These are phyloP conservation scores for Drosophila nasuta DNA, from an alignment of 1,140 invertebrate species.

Conservation along the genomic window DNA sequence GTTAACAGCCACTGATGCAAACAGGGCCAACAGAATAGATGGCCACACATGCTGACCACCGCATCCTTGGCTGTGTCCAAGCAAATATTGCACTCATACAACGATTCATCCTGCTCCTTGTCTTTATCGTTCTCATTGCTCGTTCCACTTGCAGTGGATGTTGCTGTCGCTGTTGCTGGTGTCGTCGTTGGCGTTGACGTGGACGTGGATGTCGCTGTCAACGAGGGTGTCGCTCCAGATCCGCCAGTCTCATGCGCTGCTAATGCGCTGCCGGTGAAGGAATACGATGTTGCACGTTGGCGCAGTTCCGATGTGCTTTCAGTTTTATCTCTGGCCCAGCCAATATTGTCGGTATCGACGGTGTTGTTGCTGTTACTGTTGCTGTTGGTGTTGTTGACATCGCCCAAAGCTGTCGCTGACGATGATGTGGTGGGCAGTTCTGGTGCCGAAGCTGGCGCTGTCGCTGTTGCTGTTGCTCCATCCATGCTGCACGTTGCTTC, in stretches of 20 bases:
- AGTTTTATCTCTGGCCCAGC: conserved; percentile 32
- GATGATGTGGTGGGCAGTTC: conserved; percentile 61
- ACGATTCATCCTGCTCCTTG: conserved; percentile 89
- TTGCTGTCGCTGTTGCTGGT: conserved; percentile 38
- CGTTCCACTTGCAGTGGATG: not conserved
- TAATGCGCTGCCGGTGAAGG: conserved; percentile 68
- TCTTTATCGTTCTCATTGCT: conserved; percentile 86
- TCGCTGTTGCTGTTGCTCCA: conserved; percentile 47
- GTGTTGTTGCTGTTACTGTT: not conserved
- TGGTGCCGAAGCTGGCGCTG: conserved; percentile 49
- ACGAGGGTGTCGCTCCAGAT: not conserved
- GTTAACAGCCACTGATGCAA: conserved; percentile 99
- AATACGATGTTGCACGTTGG: conserved; percentile 67
- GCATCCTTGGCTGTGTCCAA: conserved; percentile 99
- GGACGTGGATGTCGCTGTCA: not conserved
- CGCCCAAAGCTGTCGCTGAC: conserved; percentile 12
- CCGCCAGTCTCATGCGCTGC: not conserved
- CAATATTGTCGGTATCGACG: conserved; percentile 48
- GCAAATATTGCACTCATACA: conserved; percentile 97
- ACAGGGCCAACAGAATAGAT: conserved; percentile 99
- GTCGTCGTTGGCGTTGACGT: conserved; percentile 53
- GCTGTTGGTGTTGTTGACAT: conserved; percentile 1
- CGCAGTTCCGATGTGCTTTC: conserved; percentile 36
- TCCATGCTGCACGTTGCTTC: conserved; percentile 42
- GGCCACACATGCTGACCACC: conserved; percentile 99